These are phyloP conservation scores for Rhinogobius similis DNA, from an alignment of 2,113 vertebrate species.

Conservation along the genomic window DNA sequence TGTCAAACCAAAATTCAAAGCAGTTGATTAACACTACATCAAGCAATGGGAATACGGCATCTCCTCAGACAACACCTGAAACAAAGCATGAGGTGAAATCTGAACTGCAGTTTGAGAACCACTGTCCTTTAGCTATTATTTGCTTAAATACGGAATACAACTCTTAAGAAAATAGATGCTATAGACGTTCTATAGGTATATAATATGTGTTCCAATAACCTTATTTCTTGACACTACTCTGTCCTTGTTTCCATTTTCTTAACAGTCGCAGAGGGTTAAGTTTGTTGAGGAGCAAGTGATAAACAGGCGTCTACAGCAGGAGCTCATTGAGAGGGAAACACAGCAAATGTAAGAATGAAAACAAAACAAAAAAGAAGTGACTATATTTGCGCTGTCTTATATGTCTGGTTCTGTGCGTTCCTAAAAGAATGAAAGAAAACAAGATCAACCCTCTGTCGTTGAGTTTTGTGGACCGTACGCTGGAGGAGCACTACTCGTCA, in stretches of 20 bases:
- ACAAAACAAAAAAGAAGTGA: conserved; percentile 33
- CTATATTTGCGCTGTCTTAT: background rate
- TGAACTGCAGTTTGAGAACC: background rate
- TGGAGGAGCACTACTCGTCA: conserved; percentile 88
- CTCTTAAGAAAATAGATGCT: background rate
- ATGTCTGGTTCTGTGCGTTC: background rate
- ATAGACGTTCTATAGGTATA: background rate
- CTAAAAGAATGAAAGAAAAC: conserved; percentile 82
- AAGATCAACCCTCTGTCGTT: conserved; percentile 83
- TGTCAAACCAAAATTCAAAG: conserved; percentile 78
- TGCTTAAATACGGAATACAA: background rate
- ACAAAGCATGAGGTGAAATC: conserved; percentile 75
- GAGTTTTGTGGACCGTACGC: conserved; percentile 83
- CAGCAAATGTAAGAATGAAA: conserved; percentile 83
- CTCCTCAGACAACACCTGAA: conserved; percentile 64
- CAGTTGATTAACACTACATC: conserved; percentile 85
- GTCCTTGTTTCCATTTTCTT: conserved; percentile 24
- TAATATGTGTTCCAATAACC: background rate
- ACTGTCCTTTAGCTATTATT: background rate
- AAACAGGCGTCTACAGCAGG: conserved; percentile 87
- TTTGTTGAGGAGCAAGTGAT: conserved; percentile 83
- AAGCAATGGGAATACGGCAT: conserved; percentile 75
- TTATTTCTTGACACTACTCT: too few relatives aligned
- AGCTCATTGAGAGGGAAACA: conserved; percentile 86
- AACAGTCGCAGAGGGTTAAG: conserved; percentile 51